Base-by-base conservation (phyloP, 2,888 invertebrate genomes). In the Mongoloraphidia duomilia region DNA sequence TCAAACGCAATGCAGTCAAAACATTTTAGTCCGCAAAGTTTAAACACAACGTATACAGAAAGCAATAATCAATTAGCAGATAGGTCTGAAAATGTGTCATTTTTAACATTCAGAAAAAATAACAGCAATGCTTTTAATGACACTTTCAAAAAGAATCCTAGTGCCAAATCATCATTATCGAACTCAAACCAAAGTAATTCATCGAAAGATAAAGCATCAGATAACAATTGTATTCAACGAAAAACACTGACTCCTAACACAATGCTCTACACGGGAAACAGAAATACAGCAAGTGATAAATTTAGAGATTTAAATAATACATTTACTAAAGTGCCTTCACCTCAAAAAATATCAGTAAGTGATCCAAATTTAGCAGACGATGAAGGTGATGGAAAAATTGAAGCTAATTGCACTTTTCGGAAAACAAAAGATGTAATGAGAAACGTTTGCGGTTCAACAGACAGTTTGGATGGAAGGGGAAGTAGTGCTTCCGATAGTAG, bases 401-500 rank as follows among this genome's bases (percentile, higher is more conserved):
- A 14, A 39, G 11, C n/a, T 6, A 6, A 26, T 5, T 26, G 5
- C 5, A 26, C 26, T 26, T 26, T 26, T 26, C 26, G 26, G 26
- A 26, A 26, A 6, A 26, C 26, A 6, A 26, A 26, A 26, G 26
- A 26, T 6, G 26, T 26, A 26, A 13, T 10, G 14, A 13, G 41
- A 13, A 13, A 33, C 8, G 13, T 13, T 2, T 12, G 34, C 33
- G 66, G 66, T 44, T 67, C 67, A 8, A 61, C 64, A 0, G 69
- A 69, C 52, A 68, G 66, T 56, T 59, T 67, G 39, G 68, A 69
- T 38, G 50, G 48, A 53, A 58, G 64, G 40, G 62, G 63, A 58
- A 68, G 67, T 54, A 65, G 65, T 50, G 56, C 63, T 34, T 66
- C 66, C 8, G 63, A 60, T 50, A 65, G 59, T 44, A 64, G 65